Percentiles rank a stretch among this genome's conserved stretches.
Evolutionary conservation across 2,797 vertebrate species (phyloP).

Genomic region (Semaprochilodus insignis): DNA sequence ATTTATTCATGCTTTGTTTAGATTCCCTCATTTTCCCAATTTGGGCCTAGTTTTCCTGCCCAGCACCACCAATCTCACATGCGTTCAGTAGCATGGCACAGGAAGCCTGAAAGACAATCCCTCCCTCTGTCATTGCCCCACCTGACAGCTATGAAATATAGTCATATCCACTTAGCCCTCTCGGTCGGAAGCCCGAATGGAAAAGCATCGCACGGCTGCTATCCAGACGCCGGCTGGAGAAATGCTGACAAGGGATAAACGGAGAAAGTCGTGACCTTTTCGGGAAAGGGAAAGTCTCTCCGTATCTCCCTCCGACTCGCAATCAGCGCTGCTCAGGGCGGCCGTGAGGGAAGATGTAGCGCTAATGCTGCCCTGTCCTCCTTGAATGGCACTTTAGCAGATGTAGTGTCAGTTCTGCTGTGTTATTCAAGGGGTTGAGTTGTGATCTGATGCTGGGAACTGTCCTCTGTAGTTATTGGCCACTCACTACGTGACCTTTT

Average conservation of each 20-base stretch:
- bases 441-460: neutral
- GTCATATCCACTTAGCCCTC: slow-evolving; percentile 61
- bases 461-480: neutral
- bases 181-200: slow-evolving; percentile 65
- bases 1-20: too few relatives aligned
- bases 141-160: slow-evolving; percentile 64
- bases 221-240: slow-evolving; percentile 3
- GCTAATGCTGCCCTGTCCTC: neutral
- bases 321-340: slow-evolving; percentile 11
- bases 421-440: neutral
- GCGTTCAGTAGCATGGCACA: neutral
- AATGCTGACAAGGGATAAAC: slow-evolving; percentile 53
- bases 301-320: slow-evolving; percentile 22
- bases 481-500: neutral
- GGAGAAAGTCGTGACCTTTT: slow-evolving; percentile 51
- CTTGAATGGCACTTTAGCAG: neutral
- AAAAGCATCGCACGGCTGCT: slow-evolving; percentile 47
- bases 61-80: neutral
- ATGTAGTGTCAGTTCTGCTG: neutral
- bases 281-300: slow-evolving; percentile 22
- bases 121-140: slow-evolving; percentile 8
- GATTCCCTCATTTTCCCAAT: too few relatives aligned
- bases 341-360: neutral
- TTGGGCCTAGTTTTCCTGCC: neutral
- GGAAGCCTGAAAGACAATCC: slow-evolving; percentile 17